phyloP scores from a whole-genome alignment of 2,113 vertebrate species.

The Anseranas semipalmata region DNA sequence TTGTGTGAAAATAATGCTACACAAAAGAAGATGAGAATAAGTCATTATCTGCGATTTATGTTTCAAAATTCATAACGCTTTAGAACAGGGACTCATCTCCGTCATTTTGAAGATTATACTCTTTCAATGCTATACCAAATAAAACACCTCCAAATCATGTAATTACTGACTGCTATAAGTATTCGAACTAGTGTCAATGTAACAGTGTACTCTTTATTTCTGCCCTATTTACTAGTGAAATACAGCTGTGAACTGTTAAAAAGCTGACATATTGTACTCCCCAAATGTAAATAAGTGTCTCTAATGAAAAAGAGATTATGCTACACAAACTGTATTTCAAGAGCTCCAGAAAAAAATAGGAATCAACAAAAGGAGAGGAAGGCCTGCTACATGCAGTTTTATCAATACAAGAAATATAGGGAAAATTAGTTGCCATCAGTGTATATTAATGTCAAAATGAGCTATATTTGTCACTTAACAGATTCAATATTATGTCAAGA shows the following conservation, averaged over 20 bases:
- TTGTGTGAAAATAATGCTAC: neutral
- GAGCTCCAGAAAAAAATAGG: neutral
- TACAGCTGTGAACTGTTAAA: neutral
- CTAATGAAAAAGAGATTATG: neutral
- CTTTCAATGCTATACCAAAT: neutral
- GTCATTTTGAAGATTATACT: neutral
- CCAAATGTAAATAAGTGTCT: neutral
- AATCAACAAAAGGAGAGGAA: neutral
- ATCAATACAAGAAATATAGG: neutral
- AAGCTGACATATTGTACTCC: neutral
- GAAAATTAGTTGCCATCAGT: neutral
- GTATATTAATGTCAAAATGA: neutral
- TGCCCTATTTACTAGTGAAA: neutral
- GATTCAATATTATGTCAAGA: neutral
- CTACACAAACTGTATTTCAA: neutral
- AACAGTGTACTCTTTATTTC: neutral
- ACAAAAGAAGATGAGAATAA: neutral
- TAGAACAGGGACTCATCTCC: neutral
- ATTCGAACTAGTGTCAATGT: neutral
- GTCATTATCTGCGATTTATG: neutral
- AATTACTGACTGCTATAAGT: neutral
- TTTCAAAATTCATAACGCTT: neutral
- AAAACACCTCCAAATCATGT: neutral
- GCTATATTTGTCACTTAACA: neutral
- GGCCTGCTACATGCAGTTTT: neutral